A percentile compares a stretch with the other conserved stretches of the same genome.
These are phyloP conservation scores for Coremacera marginata DNA, from an alignment of 2,888 invertebrate genomes.

Conservation along the genomic window DNA sequence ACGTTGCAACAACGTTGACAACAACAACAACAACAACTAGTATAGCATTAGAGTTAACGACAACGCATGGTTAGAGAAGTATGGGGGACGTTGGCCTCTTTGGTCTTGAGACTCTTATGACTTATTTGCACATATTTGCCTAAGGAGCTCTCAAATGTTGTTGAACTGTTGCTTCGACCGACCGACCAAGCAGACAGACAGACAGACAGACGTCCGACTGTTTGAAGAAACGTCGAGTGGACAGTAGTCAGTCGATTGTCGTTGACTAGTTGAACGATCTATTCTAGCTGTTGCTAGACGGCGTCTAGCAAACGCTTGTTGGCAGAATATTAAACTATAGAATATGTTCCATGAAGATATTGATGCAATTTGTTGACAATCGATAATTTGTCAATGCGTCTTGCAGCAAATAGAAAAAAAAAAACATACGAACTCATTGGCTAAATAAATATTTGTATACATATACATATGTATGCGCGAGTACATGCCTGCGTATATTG, in stretches of 20 bases:
- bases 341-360: not conserved
- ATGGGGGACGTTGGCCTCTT: not conserved
- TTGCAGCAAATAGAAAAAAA: not conserved
- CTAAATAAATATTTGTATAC: not conserved
- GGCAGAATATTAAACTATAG: conserved; percentile 2
- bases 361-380: conserved; percentile 20
- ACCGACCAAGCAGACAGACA: not conserved
- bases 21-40: not conserved
- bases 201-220: not conserved
- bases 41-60: not conserved
- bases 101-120: not conserved
- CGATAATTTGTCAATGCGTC: conserved; percentile 6
- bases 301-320: not conserved
- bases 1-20: conserved; percentile 19
- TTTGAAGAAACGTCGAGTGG: not conserved
- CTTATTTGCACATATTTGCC: conserved; percentile 14
- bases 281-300: not conserved
- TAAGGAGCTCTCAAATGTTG: conserved; percentile 17
- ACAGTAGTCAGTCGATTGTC: not conserved
- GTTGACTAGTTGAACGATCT: not conserved
- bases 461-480: not conserved
- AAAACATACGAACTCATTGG: not conserved
- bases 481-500: not conserved
- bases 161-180: conserved; percentile 10
- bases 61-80: not conserved